Base-by-base conservation (phyloP, 2,113 vertebrate species). In the Pangasianodon gigas region DNA sequence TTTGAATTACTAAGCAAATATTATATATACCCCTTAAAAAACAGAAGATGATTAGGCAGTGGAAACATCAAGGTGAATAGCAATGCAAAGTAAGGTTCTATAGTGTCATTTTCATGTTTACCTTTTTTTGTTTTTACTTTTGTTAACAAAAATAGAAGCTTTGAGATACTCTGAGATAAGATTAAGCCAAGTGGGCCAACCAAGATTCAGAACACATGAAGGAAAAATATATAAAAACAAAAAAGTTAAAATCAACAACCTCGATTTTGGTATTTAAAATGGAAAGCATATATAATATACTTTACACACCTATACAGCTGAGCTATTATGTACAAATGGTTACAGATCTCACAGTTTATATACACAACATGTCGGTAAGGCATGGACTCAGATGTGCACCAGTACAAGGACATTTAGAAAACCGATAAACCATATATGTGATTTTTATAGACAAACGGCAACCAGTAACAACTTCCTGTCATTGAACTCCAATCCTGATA, bases 141-240 rank as follows among this genome's bases (percentile, higher is more conserved):
- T 95, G 92, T 94, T 96, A 96, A 96, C 95, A 96, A 96, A 96
- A 96, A 96, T 96, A 96, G 92, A 96, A 95, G 93, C 94, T 96
- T 96, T 95, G 92, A 95, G 93, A 95, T 92, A 94, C 94, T 92
- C 94, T 84, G 82, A 46, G 24, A 91, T 94, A 94, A 94, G 85
- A 58, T 85, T 93, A 94, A 95, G 93, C 94, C 94, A 92, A 92
- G 88, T 92, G 92, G 93, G 93, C 92, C 89, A 91, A 91, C 85
- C 93, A 90, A 62, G 74, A 32, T 88, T 90, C 54, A 91, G 67
- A 92, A 93, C 83, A 37, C 48, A 84, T 85, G 56, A 90, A 89
- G 90, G 75, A 2, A 41, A 83, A 83, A 81, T n/a, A 81, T 51
- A 52, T 19, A 3, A 85, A 92, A 86, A 90, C 82, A 92, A 90